Conservation (phyloP, 2,797 vertebrate species). For the Pipistrellus kuhlii region DNA sequence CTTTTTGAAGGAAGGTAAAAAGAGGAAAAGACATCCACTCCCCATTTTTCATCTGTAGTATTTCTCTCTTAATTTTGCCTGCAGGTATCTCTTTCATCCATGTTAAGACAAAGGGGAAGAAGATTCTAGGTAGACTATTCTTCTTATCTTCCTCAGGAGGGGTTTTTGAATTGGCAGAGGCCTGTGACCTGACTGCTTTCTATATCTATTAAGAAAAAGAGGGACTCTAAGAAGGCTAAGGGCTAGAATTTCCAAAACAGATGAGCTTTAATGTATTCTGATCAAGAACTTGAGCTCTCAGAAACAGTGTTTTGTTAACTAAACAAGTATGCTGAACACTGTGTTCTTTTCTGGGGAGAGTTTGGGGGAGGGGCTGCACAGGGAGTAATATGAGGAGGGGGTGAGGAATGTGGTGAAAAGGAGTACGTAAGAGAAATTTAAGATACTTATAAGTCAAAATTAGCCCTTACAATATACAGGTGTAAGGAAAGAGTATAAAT, state of each 20-base stretch:
- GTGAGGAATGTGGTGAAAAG: neutral
- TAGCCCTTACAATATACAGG: neutral
- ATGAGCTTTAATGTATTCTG: slow-evolving; percentile 30
- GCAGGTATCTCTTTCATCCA: neutral
- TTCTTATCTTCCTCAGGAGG: neutral
- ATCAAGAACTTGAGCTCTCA: slow-evolving; percentile 46
- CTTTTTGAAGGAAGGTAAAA: neutral
- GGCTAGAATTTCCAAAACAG: slow-evolving; percentile 41
- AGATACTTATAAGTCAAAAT: neutral
- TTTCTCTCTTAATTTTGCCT: neutral
- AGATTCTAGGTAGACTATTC: neutral
- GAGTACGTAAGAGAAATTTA: neutral
- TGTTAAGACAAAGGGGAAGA: neutral
- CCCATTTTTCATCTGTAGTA: neutral
- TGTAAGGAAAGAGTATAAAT: neutral
- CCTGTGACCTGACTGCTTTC: neutral
- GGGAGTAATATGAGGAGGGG: neutral
- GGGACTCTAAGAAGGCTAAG: slow-evolving; percentile 14
- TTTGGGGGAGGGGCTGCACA: neutral
- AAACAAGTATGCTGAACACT: neutral
- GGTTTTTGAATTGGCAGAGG: slow-evolving; percentile 18
- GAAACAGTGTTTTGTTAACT: slow-evolving; percentile 50
- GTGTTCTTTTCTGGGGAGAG: slow-evolving; percentile 14
- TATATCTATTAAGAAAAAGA: neutral
- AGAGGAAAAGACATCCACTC: neutral